These are phyloP conservation scores for Melozone crissalis DNA, from an alignment of 2,113 vertebrate genomes.

Conservation along the genomic window DNA sequence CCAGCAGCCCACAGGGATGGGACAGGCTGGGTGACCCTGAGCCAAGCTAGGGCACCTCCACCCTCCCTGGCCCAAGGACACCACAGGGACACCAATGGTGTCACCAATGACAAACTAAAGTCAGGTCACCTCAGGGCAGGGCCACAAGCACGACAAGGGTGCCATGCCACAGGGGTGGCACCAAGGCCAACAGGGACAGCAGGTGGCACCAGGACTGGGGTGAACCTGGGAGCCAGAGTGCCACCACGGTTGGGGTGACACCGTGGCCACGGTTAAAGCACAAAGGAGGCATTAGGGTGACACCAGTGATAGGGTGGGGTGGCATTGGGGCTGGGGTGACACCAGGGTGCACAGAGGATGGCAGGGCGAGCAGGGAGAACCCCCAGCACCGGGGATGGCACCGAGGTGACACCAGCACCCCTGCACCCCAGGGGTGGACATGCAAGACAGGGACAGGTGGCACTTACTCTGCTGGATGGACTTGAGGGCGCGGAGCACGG, in stretches of 20 bases:
- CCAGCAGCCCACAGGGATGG: not conserved
- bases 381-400: not conserved
- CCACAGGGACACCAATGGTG: rapidly evolving
- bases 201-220: not conserved
- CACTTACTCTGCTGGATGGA: slow-evolving; percentile 95
- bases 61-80: rapidly evolving
- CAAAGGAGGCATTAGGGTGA: not conserved
- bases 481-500: slow-evolving; percentile 92
- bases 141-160: rapidly evolving
- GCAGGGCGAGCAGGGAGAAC: not conserved
- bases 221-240: not conserved
- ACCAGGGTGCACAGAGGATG: not conserved
- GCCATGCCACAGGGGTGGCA: not conserved
- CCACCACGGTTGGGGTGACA: rapidly evolving
- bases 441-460: not conserved
- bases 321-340: not conserved
- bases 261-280: not conserved
- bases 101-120: not conserved
- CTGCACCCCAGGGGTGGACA: rapidly evolving
- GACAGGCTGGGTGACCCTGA: not conserved
- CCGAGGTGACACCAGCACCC: not conserved
- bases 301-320: not conserved
- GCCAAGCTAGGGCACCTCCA: not conserved
- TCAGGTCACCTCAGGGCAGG: not conserved
- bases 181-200: not conserved